phyloP scores from a whole-genome alignment of 2,888 invertebrate genomes.

The Meiosimyza decipiens region DNA sequence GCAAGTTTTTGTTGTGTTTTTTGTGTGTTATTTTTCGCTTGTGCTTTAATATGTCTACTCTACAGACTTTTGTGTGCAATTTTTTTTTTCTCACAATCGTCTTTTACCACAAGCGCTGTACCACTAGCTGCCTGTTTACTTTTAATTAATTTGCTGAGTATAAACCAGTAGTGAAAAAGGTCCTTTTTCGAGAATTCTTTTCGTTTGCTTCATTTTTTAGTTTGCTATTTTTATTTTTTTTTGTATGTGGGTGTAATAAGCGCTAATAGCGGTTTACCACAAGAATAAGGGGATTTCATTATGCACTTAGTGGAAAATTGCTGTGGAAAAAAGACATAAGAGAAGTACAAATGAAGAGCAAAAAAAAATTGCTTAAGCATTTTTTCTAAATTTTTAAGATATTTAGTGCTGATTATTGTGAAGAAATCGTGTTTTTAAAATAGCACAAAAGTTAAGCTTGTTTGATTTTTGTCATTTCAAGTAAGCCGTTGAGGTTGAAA shows the following conservation, averaged over 20 bases:
- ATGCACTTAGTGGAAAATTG: neutral
- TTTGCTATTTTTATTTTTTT: neutral
- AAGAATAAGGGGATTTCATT: constrained; percentile 9
- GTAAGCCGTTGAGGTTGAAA: no score
- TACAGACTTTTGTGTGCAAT: neutral
- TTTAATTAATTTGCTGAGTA: constrained; percentile 24
- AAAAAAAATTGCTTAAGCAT: neutral
- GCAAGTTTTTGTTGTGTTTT: neutral
- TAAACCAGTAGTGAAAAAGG: neutral
- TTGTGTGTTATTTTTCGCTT: neutral
- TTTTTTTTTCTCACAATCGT: neutral
- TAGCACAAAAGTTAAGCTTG: no score
- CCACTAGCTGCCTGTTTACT: constrained; percentile 11
- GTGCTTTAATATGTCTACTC: neutral
- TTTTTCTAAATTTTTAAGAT: no score
- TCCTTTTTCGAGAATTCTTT: neutral
- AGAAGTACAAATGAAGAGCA: neutral
- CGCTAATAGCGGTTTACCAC: constrained; percentile 27
- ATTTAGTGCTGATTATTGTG: no score
- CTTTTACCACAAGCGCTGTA: neutral
- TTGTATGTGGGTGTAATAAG: constrained; percentile 15
- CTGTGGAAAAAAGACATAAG: neutral
- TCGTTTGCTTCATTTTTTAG: neutral
- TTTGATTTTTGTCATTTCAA: no score
- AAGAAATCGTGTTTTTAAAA: no score